Evolutionary conservation across 2,113 vertebrate species (phyloP).

Genomic region (Piliocolobus tephrosceles): DNA sequence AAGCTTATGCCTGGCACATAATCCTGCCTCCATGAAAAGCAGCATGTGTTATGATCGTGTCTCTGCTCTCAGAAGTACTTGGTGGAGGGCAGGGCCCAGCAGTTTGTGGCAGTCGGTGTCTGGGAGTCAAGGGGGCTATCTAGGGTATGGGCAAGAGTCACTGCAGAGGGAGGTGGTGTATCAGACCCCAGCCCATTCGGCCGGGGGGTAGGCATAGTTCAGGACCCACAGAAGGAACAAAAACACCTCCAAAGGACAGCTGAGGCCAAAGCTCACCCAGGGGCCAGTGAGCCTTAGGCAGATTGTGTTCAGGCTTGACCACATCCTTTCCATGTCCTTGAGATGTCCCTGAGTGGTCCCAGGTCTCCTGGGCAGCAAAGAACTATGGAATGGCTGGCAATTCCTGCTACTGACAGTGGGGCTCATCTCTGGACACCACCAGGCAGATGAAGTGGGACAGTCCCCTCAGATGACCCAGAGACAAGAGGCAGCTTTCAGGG

Average conservation of each 20-base stretch:
- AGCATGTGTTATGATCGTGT: rapidly evolving
- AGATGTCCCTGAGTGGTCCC: background rate
- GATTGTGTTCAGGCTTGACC: background rate
- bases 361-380: background rate
- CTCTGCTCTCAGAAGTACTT: background rate
- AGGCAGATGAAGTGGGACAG: rapidly evolving
- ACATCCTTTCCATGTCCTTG: no score
- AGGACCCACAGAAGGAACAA: background rate
- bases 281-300: rapidly evolving
- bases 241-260: background rate
- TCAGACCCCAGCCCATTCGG: background rate
- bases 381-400: rapidly evolving
- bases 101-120: background rate
- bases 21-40: rapidly evolving
- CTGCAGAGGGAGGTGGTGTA: rapidly evolving
- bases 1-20: rapidly evolving
- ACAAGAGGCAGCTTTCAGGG: background rate
- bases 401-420: background rate
- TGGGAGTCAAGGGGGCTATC: rapidly evolving
- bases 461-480: rapidly evolving
- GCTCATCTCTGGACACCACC: background rate
- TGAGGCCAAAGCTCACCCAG: no score
- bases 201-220: background rate
- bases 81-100: background rate
- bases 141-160: background rate